Base-by-base conservation (phyloP, 2,888 invertebrate species). In the Orthosia gothica region DNA sequence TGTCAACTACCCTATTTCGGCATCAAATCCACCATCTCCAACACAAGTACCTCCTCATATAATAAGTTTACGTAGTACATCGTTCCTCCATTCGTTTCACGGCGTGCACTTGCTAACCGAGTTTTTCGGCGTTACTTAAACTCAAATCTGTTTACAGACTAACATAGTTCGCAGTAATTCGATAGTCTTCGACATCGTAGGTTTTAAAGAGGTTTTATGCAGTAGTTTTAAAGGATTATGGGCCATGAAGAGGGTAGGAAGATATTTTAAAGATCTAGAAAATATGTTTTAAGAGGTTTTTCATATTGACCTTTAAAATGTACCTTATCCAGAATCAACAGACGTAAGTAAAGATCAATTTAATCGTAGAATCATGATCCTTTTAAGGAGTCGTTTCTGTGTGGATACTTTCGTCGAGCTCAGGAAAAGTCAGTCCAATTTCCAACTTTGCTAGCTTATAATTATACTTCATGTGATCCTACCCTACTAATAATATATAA, bases 1-100 rank as follows among this genome's bases (percentile, higher is more conserved):
- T n/a, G n/a, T n/a, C n/a, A n/a, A n/a, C n/a, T n/a, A n/a, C n/a
- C n/a, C n/a, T n/a, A n/a, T n/a, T n/a, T n/a, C n/a, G n/a, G n/a
- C n/a, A 74, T 84, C 85, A 9, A 89, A 89, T 72, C 5, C 84
- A 32, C 5, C 5, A 7, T 64, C 89, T 64, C 40, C 73, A 87
- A 73, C 54, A 66, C 5, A 72, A 91, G 12, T 70, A 26, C 58
- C 57, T 4, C 5, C 47, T 68, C 68, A 75, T 83, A 89, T 95
- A 95, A 95, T 92, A 94, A 95, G 94, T 94, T 95, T 95, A 95
- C 91, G 84, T 82, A 84, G 90, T 88, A 95, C 95, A 95, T 85
- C 90, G 94, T 94, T 95, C 90, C 93, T 95, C 95, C 95, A 95
- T 95, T 92, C 92, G 90, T 88, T 89, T 84, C 85, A 85, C 83